Conservation (phyloP, 1,140 invertebrate genomes). For the Eumaeus atala region DNA sequence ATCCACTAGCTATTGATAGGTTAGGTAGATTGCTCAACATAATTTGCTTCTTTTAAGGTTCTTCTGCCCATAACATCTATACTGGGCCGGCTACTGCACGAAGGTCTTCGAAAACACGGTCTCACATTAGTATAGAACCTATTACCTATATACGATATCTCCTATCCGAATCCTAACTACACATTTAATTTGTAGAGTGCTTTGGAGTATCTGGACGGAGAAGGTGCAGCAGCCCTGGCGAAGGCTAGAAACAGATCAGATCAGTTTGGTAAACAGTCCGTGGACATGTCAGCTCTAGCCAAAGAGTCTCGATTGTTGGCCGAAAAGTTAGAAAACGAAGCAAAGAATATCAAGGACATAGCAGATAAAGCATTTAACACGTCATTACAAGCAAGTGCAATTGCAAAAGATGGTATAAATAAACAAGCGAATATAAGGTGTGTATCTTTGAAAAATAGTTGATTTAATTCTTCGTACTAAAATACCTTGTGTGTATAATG, state of each 20-base stretch:
- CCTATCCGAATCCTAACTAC: too few species aligned
- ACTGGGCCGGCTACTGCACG: too few species aligned
- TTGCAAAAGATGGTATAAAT: slow-evolving; percentile 86
- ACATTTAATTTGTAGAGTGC: slow-evolving; percentile 74
- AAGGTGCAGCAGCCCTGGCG: slow-evolving; percentile 84
- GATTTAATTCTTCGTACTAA: neutral
- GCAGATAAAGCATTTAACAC: slow-evolving; percentile 89
- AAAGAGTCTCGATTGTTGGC: slow-evolving; percentile 87
- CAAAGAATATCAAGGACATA: slow-evolving; percentile 83
- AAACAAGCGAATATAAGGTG: slow-evolving; percentile 87
- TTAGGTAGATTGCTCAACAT: too few species aligned
- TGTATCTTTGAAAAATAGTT: slow-evolving; percentile 9
- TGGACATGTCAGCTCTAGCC: slow-evolving; percentile 93
- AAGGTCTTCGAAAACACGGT: too few species aligned
- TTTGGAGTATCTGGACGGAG: slow-evolving; percentile 84
- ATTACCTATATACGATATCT: too few species aligned
- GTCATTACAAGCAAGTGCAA: slow-evolving; percentile 85
- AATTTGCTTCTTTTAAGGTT: too few species aligned
- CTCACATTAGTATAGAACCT: too few species aligned
- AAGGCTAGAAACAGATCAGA: slow-evolving; percentile 88
- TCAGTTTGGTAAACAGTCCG: slow-evolving; percentile 92
- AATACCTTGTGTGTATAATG: too few species aligned
- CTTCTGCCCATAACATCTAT: too few species aligned
- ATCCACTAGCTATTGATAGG: too few species aligned
- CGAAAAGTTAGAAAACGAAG: slow-evolving; percentile 84